Percentiles rank a stretch among this genome's conserved stretches.
These are phyloP conservation scores for Lithobates sylvaticus DNA, from an alignment of 2,797 vertebrate species.

Conservation along the genomic window DNA sequence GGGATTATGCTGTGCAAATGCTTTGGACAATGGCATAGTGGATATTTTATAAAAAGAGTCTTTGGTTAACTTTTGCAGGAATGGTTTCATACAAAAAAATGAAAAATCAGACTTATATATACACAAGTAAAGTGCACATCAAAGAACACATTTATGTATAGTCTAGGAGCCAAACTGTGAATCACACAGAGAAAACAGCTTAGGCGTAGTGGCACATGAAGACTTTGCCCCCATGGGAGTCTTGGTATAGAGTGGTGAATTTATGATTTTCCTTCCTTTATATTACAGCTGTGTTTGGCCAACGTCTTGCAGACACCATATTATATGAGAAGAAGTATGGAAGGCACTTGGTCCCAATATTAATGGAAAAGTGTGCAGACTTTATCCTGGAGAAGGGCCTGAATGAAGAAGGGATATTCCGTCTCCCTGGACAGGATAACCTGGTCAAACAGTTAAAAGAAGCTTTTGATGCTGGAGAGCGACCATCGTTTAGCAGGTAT, in stretches of 20 bases:
- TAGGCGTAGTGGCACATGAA: too few species aligned
- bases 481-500: constrained; percentile 91
- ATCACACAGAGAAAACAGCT: too few species aligned
- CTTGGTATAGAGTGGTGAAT: neutral
- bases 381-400: constrained; percentile 89
- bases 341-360: constrained; percentile 85
- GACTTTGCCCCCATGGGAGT: too few species aligned
- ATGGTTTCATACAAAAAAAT: too few species aligned
- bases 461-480: constrained; percentile 92
- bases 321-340: constrained; percentile 88
- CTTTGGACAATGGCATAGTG: too few species aligned
- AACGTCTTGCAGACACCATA: constrained; percentile 85
- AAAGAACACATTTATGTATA: too few species aligned
- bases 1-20: too few species aligned
- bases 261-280: neutral
- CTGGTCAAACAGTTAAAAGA: constrained; percentile 91
- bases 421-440: constrained; percentile 95
- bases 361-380: constrained; percentile 91
- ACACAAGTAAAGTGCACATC: too few species aligned
- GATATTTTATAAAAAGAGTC: too few species aligned
- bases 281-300: constrained; percentile 85
- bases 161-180: too few species aligned
- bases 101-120: too few species aligned
- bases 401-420: constrained; percentile 93
- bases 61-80: too few species aligned